These are phyloP conservation scores for Diaphora mendica DNA, from an alignment of 2,888 invertebrate genomes.

Conservation along the genomic window DNA sequence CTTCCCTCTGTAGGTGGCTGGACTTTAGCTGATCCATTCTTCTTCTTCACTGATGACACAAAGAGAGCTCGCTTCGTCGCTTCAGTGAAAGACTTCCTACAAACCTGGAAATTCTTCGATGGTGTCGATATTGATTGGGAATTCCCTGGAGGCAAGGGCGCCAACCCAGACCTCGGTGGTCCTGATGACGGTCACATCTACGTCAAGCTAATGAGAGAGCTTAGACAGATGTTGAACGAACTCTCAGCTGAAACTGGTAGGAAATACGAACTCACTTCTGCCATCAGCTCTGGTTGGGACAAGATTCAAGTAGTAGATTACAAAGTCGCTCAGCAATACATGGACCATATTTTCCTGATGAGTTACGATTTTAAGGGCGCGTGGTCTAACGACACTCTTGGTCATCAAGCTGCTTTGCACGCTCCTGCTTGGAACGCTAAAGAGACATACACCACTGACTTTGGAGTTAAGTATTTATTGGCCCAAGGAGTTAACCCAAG, in stretches of 20 bases:
- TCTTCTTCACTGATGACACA: conserved; percentile 75
- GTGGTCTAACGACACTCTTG: conserved; percentile 81
- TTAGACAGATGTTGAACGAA: conserved; percentile 79
- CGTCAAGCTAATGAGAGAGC: conserved; percentile 77
- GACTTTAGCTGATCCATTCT: conserved; percentile 83
- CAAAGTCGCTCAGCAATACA: conserved; percentile 78
- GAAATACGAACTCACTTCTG: conserved; percentile 81
- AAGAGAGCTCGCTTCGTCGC: conserved; percentile 78
- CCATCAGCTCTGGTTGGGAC: conserved; percentile 84
- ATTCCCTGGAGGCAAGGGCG: conserved; percentile 83
- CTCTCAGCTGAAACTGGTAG: conserved; percentile 75
- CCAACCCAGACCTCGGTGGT: conserved; percentile 78
- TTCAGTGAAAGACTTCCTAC: conserved; percentile 80
- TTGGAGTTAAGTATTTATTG: conserved; percentile 76
- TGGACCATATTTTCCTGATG: conserved; percentile 84
- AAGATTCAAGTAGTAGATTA: conserved; percentile 83
- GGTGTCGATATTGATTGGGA: conserved; percentile 84
- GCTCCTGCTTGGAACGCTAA: conserved; percentile 79
- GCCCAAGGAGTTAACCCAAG: conserved; percentile 81
- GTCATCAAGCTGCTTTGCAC: conserved; percentile 78
- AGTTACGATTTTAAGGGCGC: conserved; percentile 84
- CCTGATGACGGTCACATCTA: conserved; percentile 79
- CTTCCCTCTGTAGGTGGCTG: conserved; percentile 81
- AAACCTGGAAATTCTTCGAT: conserved; percentile 84
- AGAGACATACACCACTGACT: conserved; percentile 83